Conservation (phyloP, 2,797 vertebrate genomes). For the Sebastes minor region DNA sequence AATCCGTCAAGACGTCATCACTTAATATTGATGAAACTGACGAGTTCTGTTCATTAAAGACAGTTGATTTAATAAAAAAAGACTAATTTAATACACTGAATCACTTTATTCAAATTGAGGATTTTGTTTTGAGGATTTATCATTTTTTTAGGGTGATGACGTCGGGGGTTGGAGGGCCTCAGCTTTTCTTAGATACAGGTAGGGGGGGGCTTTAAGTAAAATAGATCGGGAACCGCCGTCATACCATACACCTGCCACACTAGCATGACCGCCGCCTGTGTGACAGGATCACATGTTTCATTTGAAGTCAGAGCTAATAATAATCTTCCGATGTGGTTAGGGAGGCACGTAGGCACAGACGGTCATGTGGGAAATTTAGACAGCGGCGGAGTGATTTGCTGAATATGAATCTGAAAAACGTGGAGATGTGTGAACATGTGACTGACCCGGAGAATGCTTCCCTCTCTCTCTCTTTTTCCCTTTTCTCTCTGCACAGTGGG, state of each 20-base stretch:
- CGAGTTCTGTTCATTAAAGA: no score
- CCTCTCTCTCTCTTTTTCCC: neutral
- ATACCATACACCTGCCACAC: neutral
- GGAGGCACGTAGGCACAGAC: neutral
- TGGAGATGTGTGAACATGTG: constrained; percentile 15
- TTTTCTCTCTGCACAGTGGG: constrained; percentile 86
- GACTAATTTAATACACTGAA: no score
- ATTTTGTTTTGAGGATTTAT: no score
- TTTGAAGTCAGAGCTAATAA: constrained; percentile 54
- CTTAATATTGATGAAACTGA: no score
- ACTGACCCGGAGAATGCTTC: constrained; percentile 17
- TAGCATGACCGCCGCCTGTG: neutral
- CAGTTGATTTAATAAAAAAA: no score
- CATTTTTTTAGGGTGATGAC: no score
- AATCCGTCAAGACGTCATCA: no score
- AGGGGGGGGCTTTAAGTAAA: no score
- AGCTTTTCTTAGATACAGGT: no score
- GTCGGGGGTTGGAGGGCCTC: no score
- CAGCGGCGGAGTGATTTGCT: constrained; percentile 4
- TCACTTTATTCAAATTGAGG: no score
- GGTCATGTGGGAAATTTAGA: constrained; percentile 36
- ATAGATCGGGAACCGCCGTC: neutral
- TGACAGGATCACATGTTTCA: constrained; percentile 36
- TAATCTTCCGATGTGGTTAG: constrained; percentile 27
- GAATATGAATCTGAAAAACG: constrained; percentile 29